Evolutionary conservation across 2,797 vertebrate genomes (phyloP), one percentile per base, ranked within the genome.

Genomic region (Lophius americanus): DNA sequence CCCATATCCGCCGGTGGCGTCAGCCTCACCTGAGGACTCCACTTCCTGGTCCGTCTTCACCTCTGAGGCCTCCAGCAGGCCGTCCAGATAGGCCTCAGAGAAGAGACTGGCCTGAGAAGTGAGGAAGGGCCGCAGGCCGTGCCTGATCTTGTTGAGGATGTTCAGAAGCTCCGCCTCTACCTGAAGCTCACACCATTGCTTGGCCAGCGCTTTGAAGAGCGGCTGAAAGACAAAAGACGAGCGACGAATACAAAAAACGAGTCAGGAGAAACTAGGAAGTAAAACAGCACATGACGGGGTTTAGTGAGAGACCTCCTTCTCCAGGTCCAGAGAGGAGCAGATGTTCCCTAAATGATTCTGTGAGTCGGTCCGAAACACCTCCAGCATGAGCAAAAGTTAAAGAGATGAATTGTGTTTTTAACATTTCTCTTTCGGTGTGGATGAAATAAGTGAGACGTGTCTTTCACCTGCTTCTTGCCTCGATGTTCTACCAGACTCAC

Each of bases 41-140:
- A 92, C 81, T 66, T 96, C 94, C 62, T 91, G 87, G 13, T 98
- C 96, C 0, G 81, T 96, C 91, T 93, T 97, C 69, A 96, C 91
- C 54, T 86, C 79, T 11, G 92, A 54, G 1, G 67, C 91, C 64
- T 88, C 84, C 67, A 98, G 87, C 81, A 96, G 83, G 41, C 44
- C 51, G 44, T 92, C 82, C 39, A 97, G 78, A 62, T 88, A 53
- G 9, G 76, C 78, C 10, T 92, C 86, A 4, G 94, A 83, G 75
- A 95, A 95, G 5, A 95, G 71, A 12, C 90, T 44, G 5, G 91
- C 87, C 4, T 95, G 95, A 33, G 90, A 74, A 54, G 85, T 85
- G 0, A 90, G 81, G 78, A 96, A 96, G 8, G 93, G 86, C 60
- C 93, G 93, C 47, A 99, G 92, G 39, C 78, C 87, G 37, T 86